phyloP scores from a whole-genome alignment of 23 tunicate species.

The Halocynthia aurantium region DNA sequence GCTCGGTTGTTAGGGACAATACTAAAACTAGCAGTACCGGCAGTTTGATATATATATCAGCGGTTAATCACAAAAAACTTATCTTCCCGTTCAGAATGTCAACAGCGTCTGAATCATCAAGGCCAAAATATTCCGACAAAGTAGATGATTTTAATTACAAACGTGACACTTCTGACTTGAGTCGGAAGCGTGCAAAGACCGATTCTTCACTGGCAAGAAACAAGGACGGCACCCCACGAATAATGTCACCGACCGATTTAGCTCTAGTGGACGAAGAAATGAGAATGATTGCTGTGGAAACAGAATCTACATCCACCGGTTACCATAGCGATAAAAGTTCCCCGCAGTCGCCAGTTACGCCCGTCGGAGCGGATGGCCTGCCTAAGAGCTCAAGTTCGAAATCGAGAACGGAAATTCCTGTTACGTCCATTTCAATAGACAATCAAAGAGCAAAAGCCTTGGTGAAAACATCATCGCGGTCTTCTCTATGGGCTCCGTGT shows the following conservation, averaged over 20 bases:
- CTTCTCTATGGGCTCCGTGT: slow-evolving; percentile 7
- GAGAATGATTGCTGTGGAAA: slow-evolving; percentile 37
- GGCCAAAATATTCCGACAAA: not conserved
- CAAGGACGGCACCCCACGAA: not conserved
- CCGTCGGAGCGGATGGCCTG: not conserved
- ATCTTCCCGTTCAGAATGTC: not conserved
- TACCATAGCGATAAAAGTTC: slow-evolving; percentile 44
- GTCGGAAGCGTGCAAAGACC: slow-evolving; percentile 45
- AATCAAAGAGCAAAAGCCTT: too few relatives aligned
- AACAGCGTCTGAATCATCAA: not conserved
- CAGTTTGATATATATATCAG: too few relatives aligned
- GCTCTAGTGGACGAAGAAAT: slow-evolving; percentile 52
- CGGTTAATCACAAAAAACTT: too few relatives aligned
- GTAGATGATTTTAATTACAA: not conserved
- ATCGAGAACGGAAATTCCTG: too few relatives aligned
- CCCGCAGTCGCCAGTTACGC: slow-evolving; percentile 28
- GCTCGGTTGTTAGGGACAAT: too few relatives aligned
- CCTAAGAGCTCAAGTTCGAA: not conserved
- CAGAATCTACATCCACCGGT: slow-evolving; percentile 56
- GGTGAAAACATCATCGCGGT: too few relatives aligned
- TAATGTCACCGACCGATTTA: not conserved
- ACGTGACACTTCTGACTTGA: slow-evolving; percentile 21
- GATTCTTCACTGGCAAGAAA: slow-evolving; percentile 16
- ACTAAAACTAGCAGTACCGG: too few relatives aligned
- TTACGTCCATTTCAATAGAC: too few relatives aligned